Evolutionary conservation across 2,113 vertebrate species (phyloP).

Genomic region (Romanogobio albipinnatus): DNA sequence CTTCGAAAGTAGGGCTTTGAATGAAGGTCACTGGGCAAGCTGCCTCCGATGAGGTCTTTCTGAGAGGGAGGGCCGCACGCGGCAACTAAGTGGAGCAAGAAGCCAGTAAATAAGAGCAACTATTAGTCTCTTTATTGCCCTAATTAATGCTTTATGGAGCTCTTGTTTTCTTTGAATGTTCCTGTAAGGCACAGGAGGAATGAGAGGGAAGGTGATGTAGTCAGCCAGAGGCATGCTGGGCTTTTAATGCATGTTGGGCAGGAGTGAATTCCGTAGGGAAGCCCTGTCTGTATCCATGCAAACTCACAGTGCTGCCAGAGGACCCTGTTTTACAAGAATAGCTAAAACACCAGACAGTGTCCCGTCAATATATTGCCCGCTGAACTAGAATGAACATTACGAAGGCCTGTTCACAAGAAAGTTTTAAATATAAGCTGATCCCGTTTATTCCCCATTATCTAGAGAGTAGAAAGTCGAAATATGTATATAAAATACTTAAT

Average conservation of each 20-base stretch:
- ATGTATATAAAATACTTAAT: background rate
- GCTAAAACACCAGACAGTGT: background rate
- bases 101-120: conserved; percentile 58
- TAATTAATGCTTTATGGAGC: conserved; percentile 66
- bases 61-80: conserved; percentile 32
- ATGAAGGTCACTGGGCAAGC: conserved; percentile 14
- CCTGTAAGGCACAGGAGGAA: conserved; percentile 42
- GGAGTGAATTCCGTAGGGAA: conserved; percentile 14
- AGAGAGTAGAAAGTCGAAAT: background rate
- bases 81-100: conserved; percentile 39
- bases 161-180: conserved; percentile 55
- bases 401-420: background rate
- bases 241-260: conserved; percentile 19
- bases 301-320: background rate
- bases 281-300: conserved; percentile 29
- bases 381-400: background rate
- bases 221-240: conserved; percentile 23
- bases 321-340: conserved; percentile 11
- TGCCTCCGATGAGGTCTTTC: conserved; percentile 29
- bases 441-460: too few species aligned
- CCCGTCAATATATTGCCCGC: background rate
- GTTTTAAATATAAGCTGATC: background rate
- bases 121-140: conserved; percentile 58
- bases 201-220: conserved; percentile 16
- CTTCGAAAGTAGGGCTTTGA: background rate